Evolutionary conservation across 2,888 invertebrate genomes (phyloP).

Genomic region (Pterostichus madidus): DNA sequence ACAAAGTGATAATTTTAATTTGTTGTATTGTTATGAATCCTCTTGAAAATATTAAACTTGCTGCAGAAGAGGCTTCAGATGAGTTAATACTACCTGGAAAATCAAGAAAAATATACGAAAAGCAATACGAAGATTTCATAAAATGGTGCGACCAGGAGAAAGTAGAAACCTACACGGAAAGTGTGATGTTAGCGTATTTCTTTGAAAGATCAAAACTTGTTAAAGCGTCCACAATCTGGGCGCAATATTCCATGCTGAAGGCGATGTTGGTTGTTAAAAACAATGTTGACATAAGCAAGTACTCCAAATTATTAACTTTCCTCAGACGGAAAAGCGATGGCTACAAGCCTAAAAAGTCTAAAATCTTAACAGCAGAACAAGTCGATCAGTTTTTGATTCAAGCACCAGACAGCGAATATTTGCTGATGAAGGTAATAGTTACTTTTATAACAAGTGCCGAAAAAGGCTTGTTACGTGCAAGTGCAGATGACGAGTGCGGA

Average conservation of each 20-base stretch:
- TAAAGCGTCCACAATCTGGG: conserved; percentile 45
- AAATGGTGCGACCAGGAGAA: conserved; percentile 23
- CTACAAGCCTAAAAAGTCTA: conserved; percentile 43
- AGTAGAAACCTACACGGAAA: conserved; percentile 29
- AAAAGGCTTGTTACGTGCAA: no score
- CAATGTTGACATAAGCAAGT: conserved; percentile 20
- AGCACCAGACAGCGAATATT: conserved; percentile 39
- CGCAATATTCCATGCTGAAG: conserved; percentile 45
- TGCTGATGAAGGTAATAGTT: conserved; percentile 53
- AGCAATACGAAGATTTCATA: conserved; percentile 41
- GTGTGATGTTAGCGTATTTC: conserved; percentile 50
- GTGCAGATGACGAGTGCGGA: no score
- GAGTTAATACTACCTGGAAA: background rate
- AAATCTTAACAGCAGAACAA: conserved; percentile 38
- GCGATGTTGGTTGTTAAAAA: conserved; percentile 41
- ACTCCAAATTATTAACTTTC: background rate
- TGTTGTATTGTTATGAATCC: background rate
- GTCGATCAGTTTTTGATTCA: conserved; percentile 9
- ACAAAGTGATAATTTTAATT: no score
- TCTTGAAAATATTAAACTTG: background rate
- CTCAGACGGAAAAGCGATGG: conserved; percentile 3
- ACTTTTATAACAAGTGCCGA: no score
- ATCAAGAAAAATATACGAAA: conserved; percentile 46
- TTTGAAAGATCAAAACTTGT: conserved; percentile 29
- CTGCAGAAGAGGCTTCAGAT: background rate